A percentile compares a stretch with the other conserved stretches of the same genome.
These are phyloP conservation scores for Phymorhynchus buccinoides DNA, from an alignment of 1,140 invertebrate genomes.

Conservation along the genomic window DNA sequence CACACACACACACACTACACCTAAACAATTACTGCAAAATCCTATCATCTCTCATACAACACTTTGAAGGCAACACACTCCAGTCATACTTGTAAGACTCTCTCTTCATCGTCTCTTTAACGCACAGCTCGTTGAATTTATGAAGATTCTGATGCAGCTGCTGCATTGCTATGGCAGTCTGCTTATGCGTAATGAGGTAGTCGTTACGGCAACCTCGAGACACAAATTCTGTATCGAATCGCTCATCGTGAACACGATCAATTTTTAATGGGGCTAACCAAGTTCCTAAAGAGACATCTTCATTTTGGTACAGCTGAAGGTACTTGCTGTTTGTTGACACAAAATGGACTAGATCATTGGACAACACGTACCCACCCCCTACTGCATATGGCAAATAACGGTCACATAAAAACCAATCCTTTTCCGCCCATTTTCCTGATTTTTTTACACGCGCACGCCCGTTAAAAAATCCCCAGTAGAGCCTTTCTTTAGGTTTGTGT, in stretches of 20 bases:
- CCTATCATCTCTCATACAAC: slow-evolving; percentile 79
- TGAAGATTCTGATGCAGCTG: slow-evolving; percentile 81
- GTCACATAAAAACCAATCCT: slow-evolving; percentile 91
- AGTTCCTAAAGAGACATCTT: slow-evolving; percentile 94
- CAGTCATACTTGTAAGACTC: slow-evolving; percentile 89
- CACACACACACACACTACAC: not conserved
- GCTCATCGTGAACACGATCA: slow-evolving; percentile 89
- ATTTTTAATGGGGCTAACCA: slow-evolving; percentile 92
- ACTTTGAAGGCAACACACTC: slow-evolving; percentile 84
- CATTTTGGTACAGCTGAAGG: slow-evolving; percentile 85
- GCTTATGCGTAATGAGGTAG: slow-evolving; percentile 92
- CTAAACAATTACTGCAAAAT: slow-evolving; percentile 60
- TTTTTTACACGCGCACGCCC: slow-evolving; percentile 86
- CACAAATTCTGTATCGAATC: slow-evolving; percentile 94
- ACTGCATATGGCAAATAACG: slow-evolving; percentile 95
- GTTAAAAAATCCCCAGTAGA: slow-evolving; percentile 96
- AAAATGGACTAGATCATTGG: slow-evolving; percentile 85
- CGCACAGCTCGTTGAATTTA: slow-evolving; percentile 79
- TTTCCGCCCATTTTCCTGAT: slow-evolving; percentile 90
- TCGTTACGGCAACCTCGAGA: slow-evolving; percentile 90
- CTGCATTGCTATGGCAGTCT: slow-evolving; percentile 82
- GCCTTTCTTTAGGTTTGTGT: slow-evolving; percentile 66
- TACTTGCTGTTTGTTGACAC: slow-evolving; percentile 81
- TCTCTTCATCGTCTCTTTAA: slow-evolving; percentile 76
- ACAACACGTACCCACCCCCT: slow-evolving; percentile 95